Percentiles rank a stretch among this genome's conserved stretches.
phyloP scores from a whole-genome alignment of 1,140 invertebrate genomes.

The Globodera ellingtonae region DNA sequence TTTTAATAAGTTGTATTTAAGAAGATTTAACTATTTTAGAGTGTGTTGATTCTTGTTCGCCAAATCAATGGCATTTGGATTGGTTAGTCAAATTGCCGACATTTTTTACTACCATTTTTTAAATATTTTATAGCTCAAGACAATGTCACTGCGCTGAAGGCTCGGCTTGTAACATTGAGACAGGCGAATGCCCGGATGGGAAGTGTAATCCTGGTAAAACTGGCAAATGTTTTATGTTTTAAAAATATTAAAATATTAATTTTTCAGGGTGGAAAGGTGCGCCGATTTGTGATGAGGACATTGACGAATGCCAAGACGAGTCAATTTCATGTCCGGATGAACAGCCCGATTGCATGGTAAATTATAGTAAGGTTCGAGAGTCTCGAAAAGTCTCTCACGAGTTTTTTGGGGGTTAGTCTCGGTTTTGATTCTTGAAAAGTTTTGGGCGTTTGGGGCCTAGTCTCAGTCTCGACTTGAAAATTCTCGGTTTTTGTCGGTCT shows the following conservation, averaged over 20 bases:
- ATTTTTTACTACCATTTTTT: background rate
- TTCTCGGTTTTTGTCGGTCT: no score
- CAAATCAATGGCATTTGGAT: constrained; percentile 54
- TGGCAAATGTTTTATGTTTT: no score
- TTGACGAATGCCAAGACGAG: constrained; percentile 49
- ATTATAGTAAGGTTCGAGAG: no score
- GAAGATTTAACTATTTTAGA: constrained; percentile 20
- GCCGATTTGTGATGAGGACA: constrained; percentile 51
- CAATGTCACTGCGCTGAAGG: constrained; percentile 48
- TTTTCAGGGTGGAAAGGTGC: constrained; percentile 48
- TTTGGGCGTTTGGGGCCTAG: no score
- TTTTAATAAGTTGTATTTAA: background rate
- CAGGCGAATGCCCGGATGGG: constrained; percentile 46
- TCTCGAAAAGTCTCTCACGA: no score
- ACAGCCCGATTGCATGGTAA: constrained; percentile 54
- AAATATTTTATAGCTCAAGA: constrained; percentile 25
- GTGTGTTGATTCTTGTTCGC: constrained; percentile 52
- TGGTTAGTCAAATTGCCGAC: constrained; percentile 26
- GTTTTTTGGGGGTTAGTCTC: no score
- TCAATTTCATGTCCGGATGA: constrained; percentile 45
- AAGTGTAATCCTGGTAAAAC: constrained; percentile 43
- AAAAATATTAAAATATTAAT: no score
- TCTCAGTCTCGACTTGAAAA: no score
- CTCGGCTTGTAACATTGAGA: constrained; percentile 46
- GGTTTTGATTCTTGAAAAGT: no score